phyloP scores from a whole-genome alignment of 2,797 vertebrate species.

The Pangasius krempfi region DNA sequence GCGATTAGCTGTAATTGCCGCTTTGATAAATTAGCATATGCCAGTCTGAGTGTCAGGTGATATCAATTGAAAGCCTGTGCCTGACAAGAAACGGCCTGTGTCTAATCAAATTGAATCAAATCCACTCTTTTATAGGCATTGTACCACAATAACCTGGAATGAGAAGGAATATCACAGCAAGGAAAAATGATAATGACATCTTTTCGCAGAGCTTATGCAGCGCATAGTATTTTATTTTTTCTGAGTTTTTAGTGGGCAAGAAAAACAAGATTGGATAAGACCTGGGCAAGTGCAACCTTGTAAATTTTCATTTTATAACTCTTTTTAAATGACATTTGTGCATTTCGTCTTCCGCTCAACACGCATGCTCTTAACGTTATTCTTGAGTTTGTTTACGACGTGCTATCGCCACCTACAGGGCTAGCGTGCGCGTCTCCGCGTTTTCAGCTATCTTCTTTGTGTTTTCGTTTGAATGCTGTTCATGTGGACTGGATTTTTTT shows the following conservation, averaged over 20 bases:
- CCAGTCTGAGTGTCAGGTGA: background rate
- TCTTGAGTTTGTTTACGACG: background rate
- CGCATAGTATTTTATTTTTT: no score
- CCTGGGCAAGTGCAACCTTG: background rate
- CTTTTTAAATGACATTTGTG: background rate
- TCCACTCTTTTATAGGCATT: background rate
- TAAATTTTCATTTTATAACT: background rate
- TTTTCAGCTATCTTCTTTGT: background rate
- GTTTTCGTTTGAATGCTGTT: background rate
- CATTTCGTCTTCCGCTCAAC: background rate
- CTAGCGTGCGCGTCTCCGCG: no score
- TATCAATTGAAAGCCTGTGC: slow-evolving; percentile 18
- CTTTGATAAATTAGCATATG: slow-evolving; percentile 48
- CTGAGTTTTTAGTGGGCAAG: background rate
- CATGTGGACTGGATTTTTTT: no score
- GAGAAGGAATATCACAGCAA: background rate
- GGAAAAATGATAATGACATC: background rate
- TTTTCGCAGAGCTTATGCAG: background rate
- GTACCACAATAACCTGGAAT: background rate
- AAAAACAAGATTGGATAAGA: background rate
- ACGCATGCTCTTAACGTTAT: background rate
- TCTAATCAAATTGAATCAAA: slow-evolving; percentile 16
- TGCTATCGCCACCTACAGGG: background rate
- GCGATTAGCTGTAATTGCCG: slow-evolving; percentile 54
- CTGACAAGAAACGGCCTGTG: slow-evolving; percentile 2